Percentiles rank a stretch among this genome's conserved stretches.
Conservation (phyloP, 2,113 vertebrate genomes). For the Poeciliopsis prolifica region DNA sequence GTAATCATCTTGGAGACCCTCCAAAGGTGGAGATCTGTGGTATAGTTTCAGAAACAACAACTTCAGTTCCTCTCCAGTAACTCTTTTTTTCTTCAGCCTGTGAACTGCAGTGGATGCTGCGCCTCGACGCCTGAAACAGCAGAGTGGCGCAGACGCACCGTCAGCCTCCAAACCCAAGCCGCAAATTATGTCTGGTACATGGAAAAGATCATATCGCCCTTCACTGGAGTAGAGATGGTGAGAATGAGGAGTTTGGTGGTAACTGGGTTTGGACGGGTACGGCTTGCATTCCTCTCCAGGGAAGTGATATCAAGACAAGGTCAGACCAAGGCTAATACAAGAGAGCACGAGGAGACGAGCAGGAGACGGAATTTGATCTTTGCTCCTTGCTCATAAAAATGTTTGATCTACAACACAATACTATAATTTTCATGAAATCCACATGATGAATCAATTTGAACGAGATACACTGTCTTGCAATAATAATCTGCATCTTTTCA, state of each 20-base stretch:
- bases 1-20: not conserved
- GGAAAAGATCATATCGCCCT: slow-evolving; percentile 78
- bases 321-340: slow-evolving; percentile 74
- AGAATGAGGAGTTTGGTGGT: slow-evolving; percentile 73
- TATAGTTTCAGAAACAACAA: slow-evolving; percentile 44
- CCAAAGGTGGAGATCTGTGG: not conserved
- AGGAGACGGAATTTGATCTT: slow-evolving; percentile 33
- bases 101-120: slow-evolving; percentile 64
- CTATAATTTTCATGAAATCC: slow-evolving; percentile 12
- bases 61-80: slow-evolving; percentile 34
- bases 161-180: slow-evolving; percentile 83
- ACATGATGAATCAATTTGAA: slow-evolving; percentile 19
- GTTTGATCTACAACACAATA: slow-evolving; percentile 34
- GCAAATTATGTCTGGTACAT: slow-evolving; percentile 81
- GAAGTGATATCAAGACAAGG: slow-evolving; percentile 79
- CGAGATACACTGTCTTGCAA: slow-evolving; percentile 13
- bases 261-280: slow-evolving; percentile 76
- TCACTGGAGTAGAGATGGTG: slow-evolving; percentile 69
- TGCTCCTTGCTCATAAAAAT: slow-evolving; percentile 32
- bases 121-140: slow-evolving; percentile 77
- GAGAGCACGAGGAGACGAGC: slow-evolving; percentile 37
- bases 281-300: slow-evolving; percentile 79
- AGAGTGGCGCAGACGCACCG: slow-evolving; percentile 77
- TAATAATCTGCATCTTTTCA: slow-evolving; percentile 13
- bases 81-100: slow-evolving; percentile 56